These are phyloP conservation scores for Hypomecis atomaria DNA, from an alignment of 2,888 invertebrate species.

Conservation along the genomic window DNA sequence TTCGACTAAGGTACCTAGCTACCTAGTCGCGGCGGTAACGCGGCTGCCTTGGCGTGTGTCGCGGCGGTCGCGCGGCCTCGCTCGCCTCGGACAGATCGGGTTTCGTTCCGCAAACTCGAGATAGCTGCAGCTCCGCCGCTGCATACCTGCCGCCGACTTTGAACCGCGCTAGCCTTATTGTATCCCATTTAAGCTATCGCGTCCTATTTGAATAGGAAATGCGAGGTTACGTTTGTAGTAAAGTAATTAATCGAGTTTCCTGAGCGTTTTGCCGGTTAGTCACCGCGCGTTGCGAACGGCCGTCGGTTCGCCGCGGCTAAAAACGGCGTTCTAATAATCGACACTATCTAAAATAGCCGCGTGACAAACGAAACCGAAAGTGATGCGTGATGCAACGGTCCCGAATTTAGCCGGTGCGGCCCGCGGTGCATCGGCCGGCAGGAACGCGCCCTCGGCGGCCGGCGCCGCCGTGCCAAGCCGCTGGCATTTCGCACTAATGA, in stretches of 20 bases:
- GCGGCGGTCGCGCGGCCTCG: slow-evolving; percentile 61
- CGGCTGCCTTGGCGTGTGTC: slow-evolving; percentile 41
- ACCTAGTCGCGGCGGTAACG: slow-evolving; percentile 3
- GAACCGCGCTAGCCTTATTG: slow-evolving; percentile 69
- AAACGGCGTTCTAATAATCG: slow-evolving; percentile 81
- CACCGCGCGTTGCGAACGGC: slow-evolving; percentile 56
- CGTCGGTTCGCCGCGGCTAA: slow-evolving; percentile 67
- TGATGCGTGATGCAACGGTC: slow-evolving; percentile 82
- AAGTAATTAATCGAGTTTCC: slow-evolving; percentile 66
- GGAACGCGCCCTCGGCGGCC: slow-evolving; percentile 62
- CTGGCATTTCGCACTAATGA: slow-evolving; percentile 84
- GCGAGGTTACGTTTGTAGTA: slow-evolving; percentile 66
- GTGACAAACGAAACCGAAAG: slow-evolving; percentile 84
- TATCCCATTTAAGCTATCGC: slow-evolving; percentile 65
- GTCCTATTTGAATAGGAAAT: slow-evolving; percentile 72
- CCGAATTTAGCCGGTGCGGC: slow-evolving; percentile 78
- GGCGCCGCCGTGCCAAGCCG: slow-evolving; percentile 74
- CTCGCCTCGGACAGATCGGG: slow-evolving; percentile 73
- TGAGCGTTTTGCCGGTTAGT: slow-evolving; percentile 64
- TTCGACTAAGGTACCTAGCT: slow-evolving; percentile 30
- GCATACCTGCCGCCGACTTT: slow-evolving; percentile 71
- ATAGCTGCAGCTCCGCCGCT: slow-evolving; percentile 68
- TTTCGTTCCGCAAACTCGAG: slow-evolving; percentile 82
- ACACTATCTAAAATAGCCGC: slow-evolving; percentile 81
- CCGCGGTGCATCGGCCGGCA: slow-evolving; percentile 78